Evolutionary conservation across 2,888 invertebrate species (phyloP).

Genomic region (Agrochola litura): DNA sequence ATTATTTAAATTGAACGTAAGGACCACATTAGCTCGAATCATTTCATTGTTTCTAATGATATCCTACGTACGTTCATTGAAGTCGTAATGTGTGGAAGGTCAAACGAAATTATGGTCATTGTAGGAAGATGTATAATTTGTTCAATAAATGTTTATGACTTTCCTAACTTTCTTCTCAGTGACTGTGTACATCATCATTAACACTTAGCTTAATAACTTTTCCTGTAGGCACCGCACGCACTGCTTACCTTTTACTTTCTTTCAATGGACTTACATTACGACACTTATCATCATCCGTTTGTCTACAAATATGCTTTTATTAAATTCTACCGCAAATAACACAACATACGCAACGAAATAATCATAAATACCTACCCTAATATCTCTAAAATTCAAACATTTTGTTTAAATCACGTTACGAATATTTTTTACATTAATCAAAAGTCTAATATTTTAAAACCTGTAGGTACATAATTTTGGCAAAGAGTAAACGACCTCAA

Average conservation of each 20-base stretch:
- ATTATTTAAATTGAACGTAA: slow-evolving; percentile 59
- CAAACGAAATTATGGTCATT: slow-evolving; percentile 52
- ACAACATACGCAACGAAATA: background rate
- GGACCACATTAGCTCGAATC: slow-evolving; percentile 52
- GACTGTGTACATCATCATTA: slow-evolving; percentile 41
- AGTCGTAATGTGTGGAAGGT: slow-evolving; percentile 49
- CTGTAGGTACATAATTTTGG: background rate
- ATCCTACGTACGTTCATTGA: slow-evolving; percentile 45
- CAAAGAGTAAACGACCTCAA: slow-evolving; percentile 35
- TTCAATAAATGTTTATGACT: slow-evolving; percentile 48
- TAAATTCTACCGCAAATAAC: background rate
- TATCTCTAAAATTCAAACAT: background rate
- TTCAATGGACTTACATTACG: slow-evolving; percentile 7
- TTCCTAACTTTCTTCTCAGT: slow-evolving; percentile 58
- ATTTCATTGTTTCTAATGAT: slow-evolving; percentile 57
- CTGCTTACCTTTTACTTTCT: slow-evolving; percentile 40
- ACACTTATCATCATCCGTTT: slow-evolving; percentile 1
- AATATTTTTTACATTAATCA: slow-evolving; percentile 39
- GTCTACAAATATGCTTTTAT: background rate
- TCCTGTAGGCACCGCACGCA: slow-evolving; percentile 28
- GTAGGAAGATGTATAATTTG: slow-evolving; percentile 55
- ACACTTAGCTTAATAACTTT: slow-evolving; percentile 32
- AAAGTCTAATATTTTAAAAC: background rate
- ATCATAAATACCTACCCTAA: background rate
- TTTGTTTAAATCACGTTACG: background rate